phyloP scores from a whole-genome alignment of 2,888 invertebrate genomes.

The Dilophus febrilis region DNA sequence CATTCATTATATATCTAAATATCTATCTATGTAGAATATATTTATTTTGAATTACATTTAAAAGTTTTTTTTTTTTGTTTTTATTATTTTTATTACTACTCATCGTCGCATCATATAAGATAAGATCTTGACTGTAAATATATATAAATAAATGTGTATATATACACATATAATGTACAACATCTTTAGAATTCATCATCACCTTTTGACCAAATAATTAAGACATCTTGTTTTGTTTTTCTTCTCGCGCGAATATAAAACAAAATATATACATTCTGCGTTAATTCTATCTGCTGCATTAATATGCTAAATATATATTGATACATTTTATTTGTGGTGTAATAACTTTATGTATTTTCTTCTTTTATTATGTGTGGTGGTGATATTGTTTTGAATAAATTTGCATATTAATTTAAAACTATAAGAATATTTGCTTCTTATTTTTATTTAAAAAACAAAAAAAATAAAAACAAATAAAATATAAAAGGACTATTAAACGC shows the following conservation, averaged over 20 bases:
- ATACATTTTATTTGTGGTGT: too few species aligned
- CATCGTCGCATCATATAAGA: background rate
- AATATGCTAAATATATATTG: too few species aligned
- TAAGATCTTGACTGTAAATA: constrained; percentile 5
- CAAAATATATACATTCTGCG: too few species aligned
- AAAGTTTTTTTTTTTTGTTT: background rate
- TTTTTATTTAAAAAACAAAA: too few species aligned
- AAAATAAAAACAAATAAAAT: too few species aligned
- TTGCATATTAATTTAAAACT: constrained; percentile 7
- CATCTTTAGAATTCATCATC: constrained; percentile 7
- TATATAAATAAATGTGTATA: too few species aligned
- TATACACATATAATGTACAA: too few species aligned
- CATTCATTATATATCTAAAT: constrained; percentile 1
- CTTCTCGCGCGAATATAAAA: too few species aligned
- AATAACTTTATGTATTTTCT: too few species aligned
- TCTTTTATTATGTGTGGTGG: too few species aligned
- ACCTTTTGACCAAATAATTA: constrained; percentile 7
- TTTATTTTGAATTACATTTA: constrained; percentile 2
- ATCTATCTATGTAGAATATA: constrained; percentile 1
- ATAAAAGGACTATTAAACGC: constrained; percentile 5
- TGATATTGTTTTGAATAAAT: constrained; percentile 4
- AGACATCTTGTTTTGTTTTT: constrained; percentile 7
- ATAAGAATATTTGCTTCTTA: too few species aligned
- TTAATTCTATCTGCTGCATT: too few species aligned
- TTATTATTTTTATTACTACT: background rate